Conservation (phyloP, 1,140 invertebrate genomes). For the Drosophila virilis region DNA sequence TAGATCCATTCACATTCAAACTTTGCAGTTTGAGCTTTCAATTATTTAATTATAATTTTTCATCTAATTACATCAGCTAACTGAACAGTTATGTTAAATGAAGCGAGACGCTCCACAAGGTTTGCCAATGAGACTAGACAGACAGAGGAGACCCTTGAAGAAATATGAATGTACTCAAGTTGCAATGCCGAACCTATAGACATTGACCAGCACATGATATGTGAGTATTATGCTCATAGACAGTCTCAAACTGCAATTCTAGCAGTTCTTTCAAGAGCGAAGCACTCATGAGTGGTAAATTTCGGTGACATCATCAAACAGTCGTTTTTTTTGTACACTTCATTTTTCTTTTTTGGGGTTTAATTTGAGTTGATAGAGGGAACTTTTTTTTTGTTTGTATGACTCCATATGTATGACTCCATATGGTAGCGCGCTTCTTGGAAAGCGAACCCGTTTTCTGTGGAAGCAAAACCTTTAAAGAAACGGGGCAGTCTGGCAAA, state of each 20-base stretch:
- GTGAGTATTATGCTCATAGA: constrained; percentile 5
- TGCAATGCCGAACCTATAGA: constrained; percentile 54
- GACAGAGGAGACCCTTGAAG: constrained; percentile 47
- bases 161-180: constrained; percentile 54
- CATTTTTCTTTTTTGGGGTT: not conserved
- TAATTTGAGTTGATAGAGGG: constrained; percentile 1
- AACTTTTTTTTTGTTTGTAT: not conserved
- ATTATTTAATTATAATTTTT: constrained; percentile 20
- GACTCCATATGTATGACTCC: not conserved
- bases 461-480: not conserved
- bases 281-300: not conserved
- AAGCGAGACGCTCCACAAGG: constrained; percentile 23
- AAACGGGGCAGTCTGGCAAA: not conserved
- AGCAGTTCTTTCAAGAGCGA: constrained; percentile 25
- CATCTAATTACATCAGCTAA: constrained; percentile 30
- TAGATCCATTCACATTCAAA: not conserved
- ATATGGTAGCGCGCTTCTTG: constrained; percentile 4
- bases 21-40: constrained; percentile 7
- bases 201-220: constrained; percentile 15
- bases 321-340: not conserved
- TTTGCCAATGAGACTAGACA: constrained; percentile 26
- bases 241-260: constrained; percentile 14
- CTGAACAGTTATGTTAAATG: constrained; percentile 37
- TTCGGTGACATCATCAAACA: constrained; percentile 37
- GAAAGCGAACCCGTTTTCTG: constrained; percentile 13